Evolutionary conservation across 2,797 vertebrate species (phyloP).

Genomic region (Loris lydekkerianus): DNA sequence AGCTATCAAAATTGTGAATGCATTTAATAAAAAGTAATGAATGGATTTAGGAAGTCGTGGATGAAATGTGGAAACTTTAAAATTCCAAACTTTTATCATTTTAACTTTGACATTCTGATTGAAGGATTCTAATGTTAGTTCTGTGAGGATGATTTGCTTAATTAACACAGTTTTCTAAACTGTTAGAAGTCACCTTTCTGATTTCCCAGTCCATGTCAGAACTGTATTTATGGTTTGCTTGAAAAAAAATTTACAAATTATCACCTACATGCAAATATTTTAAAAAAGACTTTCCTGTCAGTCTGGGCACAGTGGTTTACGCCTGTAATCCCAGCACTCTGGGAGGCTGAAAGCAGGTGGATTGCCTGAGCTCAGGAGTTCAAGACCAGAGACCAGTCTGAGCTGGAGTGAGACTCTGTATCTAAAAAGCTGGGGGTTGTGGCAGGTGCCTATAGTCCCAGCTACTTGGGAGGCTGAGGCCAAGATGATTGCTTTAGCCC

Average conservation of each 20-base stretch:
- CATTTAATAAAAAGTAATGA: slow-evolving; percentile 84
- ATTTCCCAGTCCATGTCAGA: slow-evolving; percentile 54
- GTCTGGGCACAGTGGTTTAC: too few species aligned
- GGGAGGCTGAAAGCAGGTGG: too few species aligned
- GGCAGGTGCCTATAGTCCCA: too few species aligned
- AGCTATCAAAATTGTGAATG: slow-evolving; percentile 76
- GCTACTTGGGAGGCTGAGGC: too few species aligned
- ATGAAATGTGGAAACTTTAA: slow-evolving; percentile 78
- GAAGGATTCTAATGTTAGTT: not conserved
- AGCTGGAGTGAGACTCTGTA: too few species aligned
- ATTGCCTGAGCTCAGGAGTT: too few species aligned
- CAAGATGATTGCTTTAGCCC: too few species aligned
- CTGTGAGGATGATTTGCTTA: slow-evolving; percentile 36
- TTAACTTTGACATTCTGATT: slow-evolving; percentile 42
- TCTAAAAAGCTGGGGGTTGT: too few species aligned
- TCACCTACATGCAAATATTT: slow-evolving; percentile 48
- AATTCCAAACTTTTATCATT: slow-evolving; percentile 63
- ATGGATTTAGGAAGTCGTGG: slow-evolving; percentile 83
- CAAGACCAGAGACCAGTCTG: too few species aligned
- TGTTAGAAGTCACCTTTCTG: slow-evolving; percentile 46
- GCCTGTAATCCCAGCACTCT: too few species aligned
- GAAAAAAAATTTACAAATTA: slow-evolving; percentile 58
- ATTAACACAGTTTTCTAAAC: slow-evolving; percentile 51
- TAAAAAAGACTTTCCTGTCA: slow-evolving; percentile 68
- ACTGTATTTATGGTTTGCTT: slow-evolving; percentile 69